These are phyloP conservation scores for Flabesymbios commensalis DNA, from an alignment of 2,888 invertebrate species.

Conservation along the genomic window DNA sequence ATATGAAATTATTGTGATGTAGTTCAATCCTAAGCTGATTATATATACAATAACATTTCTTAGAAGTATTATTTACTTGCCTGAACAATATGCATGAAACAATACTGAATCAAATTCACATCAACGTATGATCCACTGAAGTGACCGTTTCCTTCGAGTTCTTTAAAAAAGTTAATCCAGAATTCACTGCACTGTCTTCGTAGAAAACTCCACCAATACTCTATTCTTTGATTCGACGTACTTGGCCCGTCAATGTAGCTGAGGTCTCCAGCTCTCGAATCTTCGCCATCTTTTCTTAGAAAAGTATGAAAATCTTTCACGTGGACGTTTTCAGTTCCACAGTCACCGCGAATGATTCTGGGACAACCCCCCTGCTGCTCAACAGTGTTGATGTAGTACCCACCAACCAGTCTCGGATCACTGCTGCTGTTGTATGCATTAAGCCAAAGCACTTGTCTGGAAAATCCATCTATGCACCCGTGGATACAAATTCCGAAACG, in stretches of 20 bases:
- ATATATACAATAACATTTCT: no score
- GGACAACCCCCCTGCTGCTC: neutral
- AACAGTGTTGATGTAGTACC: conserved; percentile 8
- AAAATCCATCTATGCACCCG: conserved; percentile 36
- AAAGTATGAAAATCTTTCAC: neutral
- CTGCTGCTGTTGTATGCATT: conserved; percentile 26
- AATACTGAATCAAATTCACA: no score
- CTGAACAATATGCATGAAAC: no score
- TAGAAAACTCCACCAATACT: neutral
- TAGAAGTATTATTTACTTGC: no score
- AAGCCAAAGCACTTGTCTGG: conserved; percentile 35
- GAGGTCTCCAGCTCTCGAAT: neutral
- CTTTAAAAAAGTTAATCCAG: no score
- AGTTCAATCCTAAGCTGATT: no score
- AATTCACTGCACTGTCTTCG: neutral
- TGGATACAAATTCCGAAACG: conserved; percentile 37
- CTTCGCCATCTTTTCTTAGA: neutral
- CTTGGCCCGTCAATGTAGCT: neutral
- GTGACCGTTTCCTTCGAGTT: no score
- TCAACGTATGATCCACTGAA: no score
- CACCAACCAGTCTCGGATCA: no score
- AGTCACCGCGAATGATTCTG: neutral
- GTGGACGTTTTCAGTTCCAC: neutral
- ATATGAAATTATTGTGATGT: no score
- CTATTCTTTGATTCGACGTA: conserved; percentile 4